Evolutionary conservation across 2,113 vertebrate genomes (phyloP), one percentile per base, ranked within the genome.

Genomic region (Myotis yumanensis): DNA sequence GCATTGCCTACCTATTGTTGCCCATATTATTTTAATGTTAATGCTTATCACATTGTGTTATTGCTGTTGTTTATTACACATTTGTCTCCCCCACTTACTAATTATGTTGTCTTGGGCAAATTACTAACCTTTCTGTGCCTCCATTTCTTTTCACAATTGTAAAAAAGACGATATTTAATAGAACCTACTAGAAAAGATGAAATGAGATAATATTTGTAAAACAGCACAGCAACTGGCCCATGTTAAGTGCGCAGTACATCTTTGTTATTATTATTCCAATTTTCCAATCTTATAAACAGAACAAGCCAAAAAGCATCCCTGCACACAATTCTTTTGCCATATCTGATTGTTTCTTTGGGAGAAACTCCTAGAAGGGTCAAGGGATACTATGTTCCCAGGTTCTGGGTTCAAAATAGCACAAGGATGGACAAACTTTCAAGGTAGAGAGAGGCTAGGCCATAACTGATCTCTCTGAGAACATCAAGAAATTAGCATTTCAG

Each of bases 31-130:
- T 90, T 89, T 66, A 54, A 11, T 79, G 86, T 94, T 83, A 71
- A 86, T 86, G 46, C 76, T 86, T 52, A 51, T 89, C 73, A 62
- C 32, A 20, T 72, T 92, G 37, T 46, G 30, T 95, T 77, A 79
- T 40, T 83, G 62, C 46, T 84, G 40, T 89, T 22, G 2, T 85
- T 83, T 73, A 86, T 83, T 73, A 86, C 32, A 59, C 23, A 73
- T 94, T 64, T 93, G 32, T 79, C 76, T 93, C 52, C 82, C 43
- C 12, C 32, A n/a, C 46, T 64, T 82, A 86, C 52, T 83, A 68
- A 93, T 79, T 43, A 51, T 79, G 28, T 79, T 88, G 71, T 87
- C 71, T 88, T 73, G 48, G 22, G 77, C 71, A 95, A 91, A 69
- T 85, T 37, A 84, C 72, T 93, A 79, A 93, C 12, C 32, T 71